Evolutionary conservation across 2,888 invertebrate species (phyloP).

Genomic region (Drosophila bunnanda): DNA sequence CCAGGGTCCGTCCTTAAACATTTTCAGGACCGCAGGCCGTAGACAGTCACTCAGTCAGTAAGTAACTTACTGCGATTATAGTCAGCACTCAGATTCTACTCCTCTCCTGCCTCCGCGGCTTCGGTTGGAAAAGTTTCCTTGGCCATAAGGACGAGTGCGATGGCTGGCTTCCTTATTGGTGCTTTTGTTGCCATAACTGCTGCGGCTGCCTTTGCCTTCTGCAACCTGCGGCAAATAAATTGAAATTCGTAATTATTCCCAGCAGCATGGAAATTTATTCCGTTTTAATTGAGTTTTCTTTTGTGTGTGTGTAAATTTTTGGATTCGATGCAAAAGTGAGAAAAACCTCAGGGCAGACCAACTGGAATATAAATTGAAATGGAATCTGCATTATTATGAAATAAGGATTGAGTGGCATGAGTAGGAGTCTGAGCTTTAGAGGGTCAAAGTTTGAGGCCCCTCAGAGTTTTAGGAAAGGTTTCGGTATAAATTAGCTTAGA

Average conservation of each 20-base stretch:
- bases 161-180: constrained; percentile 41
- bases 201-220: constrained; percentile 60
- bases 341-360: constrained; percentile 36
- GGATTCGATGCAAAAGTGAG: constrained; percentile 43
- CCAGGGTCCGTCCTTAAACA: neutral
- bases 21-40: constrained; percentile 42
- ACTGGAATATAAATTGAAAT: constrained; percentile 63
- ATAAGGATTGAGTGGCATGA: constrained; percentile 44
- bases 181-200: constrained; percentile 48
- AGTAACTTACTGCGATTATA: constrained; percentile 44
- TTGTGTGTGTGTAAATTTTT: constrained; percentile 45
- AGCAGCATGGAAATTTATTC: constrained; percentile 78
- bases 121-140: constrained; percentile 29
- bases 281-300: constrained; percentile 79
- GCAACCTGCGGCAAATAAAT: constrained; percentile 75
- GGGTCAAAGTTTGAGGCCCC: constrained; percentile 16
- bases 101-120: constrained; percentile 3
- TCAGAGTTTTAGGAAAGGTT: constrained; percentile 3
- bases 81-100: constrained; percentile 29
- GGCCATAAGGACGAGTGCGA: constrained; percentile 33
- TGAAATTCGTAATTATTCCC: constrained; percentile 80
- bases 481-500: constrained; percentile 25
- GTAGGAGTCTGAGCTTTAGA: neutral
- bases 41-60: constrained; percentile 32
- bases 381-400: constrained; percentile 73